These are phyloP conservation scores for Calypte anna DNA, from an alignment of 2,113 vertebrate genomes.

Conservation along the genomic window DNA sequence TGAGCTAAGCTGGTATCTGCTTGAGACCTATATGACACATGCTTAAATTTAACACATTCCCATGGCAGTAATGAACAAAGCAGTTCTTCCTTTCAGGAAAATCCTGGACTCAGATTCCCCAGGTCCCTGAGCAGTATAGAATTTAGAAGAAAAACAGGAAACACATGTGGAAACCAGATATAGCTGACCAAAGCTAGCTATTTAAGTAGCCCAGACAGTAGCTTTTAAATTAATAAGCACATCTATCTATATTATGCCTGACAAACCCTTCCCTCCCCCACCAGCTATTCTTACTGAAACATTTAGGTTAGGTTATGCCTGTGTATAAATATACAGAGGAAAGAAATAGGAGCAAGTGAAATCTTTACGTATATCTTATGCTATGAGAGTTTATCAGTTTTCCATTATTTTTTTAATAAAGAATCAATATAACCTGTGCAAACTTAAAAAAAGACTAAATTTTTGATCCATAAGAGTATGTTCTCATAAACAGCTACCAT, in stretches of 20 bases:
- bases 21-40: slow-evolving; percentile 48
- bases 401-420: not conserved
- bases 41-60: slow-evolving; percentile 84
- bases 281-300: not conserved
- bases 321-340: not conserved
- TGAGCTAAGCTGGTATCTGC: slow-evolving; percentile 28
- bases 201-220: slow-evolving; percentile 55
- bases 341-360: not conserved
- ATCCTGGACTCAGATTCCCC: slow-evolving; percentile 74
- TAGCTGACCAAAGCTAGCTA: slow-evolving; percentile 62
- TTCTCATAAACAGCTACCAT: not conserved
- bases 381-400: not conserved
- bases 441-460: not conserved
- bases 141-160: slow-evolving; percentile 90
- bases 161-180: slow-evolving; percentile 85
- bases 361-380: not conserved
- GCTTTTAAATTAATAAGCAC: slow-evolving; percentile 48
- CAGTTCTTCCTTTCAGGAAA: slow-evolving; percentile 84
- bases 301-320: not conserved
- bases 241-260: slow-evolving; percentile 37
- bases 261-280: not conserved
- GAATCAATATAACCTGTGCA: not conserved
- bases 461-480: not conserved
- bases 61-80: slow-evolving; percentile 85
- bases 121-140: slow-evolving; percentile 67